Evolutionary conservation across 2,888 invertebrate genomes (phyloP).

Genomic region (Thalpophila matura): DNA sequence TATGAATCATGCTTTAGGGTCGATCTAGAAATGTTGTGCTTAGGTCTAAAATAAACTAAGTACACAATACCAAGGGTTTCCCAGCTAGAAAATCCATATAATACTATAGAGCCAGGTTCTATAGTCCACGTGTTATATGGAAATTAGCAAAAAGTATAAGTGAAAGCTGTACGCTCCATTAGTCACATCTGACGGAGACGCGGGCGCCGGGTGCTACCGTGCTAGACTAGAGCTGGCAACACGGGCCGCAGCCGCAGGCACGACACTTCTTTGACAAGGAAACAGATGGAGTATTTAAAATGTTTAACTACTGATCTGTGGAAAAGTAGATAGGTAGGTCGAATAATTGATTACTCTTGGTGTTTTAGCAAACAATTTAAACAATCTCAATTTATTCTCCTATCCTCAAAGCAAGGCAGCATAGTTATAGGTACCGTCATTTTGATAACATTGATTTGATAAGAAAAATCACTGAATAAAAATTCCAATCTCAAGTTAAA

Average conservation of each 20-base stretch:
- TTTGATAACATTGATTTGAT: no score
- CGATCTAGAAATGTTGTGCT: no score
- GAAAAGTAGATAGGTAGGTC: no score
- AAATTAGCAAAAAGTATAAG: constrained; percentile 62
- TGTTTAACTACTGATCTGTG: no score
- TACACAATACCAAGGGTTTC: not conserved
- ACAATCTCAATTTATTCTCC: no score
- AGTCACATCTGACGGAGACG: constrained; percentile 58
- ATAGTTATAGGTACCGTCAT: no score
- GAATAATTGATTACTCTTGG: no score
- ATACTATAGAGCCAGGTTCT: constrained; percentile 17
- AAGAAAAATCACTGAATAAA: no score
- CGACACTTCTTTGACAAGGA: constrained; percentile 10
- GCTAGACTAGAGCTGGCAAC: not conserved
- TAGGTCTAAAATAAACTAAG: not conserved
- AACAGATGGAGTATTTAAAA: not conserved
- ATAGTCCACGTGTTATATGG: constrained; percentile 57
- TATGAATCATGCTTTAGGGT: no score
- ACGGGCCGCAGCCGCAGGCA: not conserved
- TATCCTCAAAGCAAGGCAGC: no score
- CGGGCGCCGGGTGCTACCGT: constrained; percentile 8
- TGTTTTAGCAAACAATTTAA: no score
- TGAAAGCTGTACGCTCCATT: constrained; percentile 61
- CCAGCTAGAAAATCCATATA: constrained; percentile 10
- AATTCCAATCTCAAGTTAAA: no score